Percentiles rank a stretch among this genome's conserved stretches.
Conservation (phyloP, 2,113 vertebrate species). For the Halichoeres trimaculatus region DNA sequence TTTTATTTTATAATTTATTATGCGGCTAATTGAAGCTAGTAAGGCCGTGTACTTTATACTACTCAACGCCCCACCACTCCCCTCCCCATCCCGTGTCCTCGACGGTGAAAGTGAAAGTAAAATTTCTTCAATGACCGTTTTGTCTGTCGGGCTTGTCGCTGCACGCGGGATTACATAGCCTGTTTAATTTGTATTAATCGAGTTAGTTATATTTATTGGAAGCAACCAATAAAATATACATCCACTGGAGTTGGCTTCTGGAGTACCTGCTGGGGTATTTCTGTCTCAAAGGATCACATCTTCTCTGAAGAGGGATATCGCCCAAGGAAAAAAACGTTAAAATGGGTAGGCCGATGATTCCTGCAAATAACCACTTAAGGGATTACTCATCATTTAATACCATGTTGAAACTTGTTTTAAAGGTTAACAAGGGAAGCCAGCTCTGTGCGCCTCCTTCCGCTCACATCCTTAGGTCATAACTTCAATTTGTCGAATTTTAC, state of each 20-base stretch:
- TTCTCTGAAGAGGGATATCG: background rate
- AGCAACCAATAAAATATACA: too few relatives aligned
- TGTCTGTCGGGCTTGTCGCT: background rate
- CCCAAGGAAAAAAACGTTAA: background rate
- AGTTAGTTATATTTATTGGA: too few relatives aligned
- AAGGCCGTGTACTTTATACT: too few relatives aligned
- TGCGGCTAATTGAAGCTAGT: too few relatives aligned
- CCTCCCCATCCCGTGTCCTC: background rate
- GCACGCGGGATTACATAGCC: background rate
- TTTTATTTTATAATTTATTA: too few relatives aligned
- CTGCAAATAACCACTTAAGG: background rate
- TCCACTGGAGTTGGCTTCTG: too few relatives aligned
- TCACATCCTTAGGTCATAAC: background rate
- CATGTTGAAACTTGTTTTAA: too few relatives aligned
- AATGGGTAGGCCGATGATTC: slow-evolving; percentile 35
- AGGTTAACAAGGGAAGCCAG: background rate
- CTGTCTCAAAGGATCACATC: accelerated
- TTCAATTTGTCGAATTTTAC: background rate
- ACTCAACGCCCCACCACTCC: too few relatives aligned
- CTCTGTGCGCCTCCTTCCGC: background rate
- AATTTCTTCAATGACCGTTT: too few relatives aligned
- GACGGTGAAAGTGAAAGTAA: slow-evolving; percentile 15
- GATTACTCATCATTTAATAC: background rate
- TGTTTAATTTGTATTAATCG: too few relatives aligned
- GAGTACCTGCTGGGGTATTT: too few relatives aligned